phyloP scores from a whole-genome alignment of 2,797 vertebrate genomes.

The Cyclopterus lumpus region DNA sequence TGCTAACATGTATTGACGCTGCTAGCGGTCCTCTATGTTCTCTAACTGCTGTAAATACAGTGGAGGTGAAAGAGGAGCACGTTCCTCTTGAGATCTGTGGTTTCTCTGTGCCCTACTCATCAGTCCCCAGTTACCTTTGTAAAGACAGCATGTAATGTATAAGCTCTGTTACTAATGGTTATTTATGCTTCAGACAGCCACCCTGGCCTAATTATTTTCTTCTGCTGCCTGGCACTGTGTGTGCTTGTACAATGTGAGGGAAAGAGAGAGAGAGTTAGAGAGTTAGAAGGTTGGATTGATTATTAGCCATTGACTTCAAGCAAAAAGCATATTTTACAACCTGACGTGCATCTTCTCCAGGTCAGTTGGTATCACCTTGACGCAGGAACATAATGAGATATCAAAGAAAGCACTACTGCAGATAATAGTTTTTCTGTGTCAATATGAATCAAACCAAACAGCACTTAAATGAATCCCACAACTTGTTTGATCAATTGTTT shows the following conservation, averaged over 20 bases:
- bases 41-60: slow-evolving; percentile 8
- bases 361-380: slow-evolving; percentile 60
- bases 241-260: slow-evolving; percentile 4
- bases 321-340: slow-evolving; percentile 52
- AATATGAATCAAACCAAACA: slow-evolving; percentile 63
- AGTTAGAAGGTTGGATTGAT: slow-evolving; percentile 38
- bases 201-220: slow-evolving; percentile 62
- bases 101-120: slow-evolving; percentile 30
- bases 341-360: slow-evolving; percentile 41
- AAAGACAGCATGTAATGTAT: slow-evolving; percentile 41
- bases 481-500: slow-evolving; percentile 52
- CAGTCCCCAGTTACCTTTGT: slow-evolving; percentile 39
- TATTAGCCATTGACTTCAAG: slow-evolving; percentile 48
- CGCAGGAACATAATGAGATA: slow-evolving; percentile 43
- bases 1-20: background rate
- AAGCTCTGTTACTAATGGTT: slow-evolving; percentile 69
- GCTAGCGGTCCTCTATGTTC: background rate
- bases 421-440: slow-evolving; percentile 67
- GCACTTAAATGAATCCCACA: slow-evolving; percentile 58
- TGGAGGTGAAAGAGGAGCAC: background rate
- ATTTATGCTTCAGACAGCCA: slow-evolving; percentile 49
- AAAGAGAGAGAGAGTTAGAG: background rate
- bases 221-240: slow-evolving; percentile 25
- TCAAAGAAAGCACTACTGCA: slow-evolving; percentile 37
- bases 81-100: slow-evolving; percentile 7